Evolutionary conservation across 2,888 invertebrate genomes (phyloP), one percentile per base, ranked within the genome.

Genomic region (Drosophila putrida): DNA sequence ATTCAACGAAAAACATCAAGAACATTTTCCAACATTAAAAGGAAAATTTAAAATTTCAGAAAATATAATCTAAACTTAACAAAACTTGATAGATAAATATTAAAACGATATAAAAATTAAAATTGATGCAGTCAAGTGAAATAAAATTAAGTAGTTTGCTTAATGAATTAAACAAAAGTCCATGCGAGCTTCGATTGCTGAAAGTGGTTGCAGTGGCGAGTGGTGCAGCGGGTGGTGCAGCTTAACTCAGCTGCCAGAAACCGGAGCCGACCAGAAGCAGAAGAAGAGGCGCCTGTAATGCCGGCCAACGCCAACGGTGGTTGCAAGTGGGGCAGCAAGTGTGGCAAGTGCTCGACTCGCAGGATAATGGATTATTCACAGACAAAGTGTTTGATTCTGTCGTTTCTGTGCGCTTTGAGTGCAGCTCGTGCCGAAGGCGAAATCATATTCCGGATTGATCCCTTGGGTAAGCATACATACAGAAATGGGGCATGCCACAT

Each of bases 391-490:
- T 82, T 91, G 73, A 80, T 90, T 65, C 79, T 90, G 65, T 85
- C 54, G 25, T 75, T 90, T 68, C 82, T 92, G 64, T 88, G 83
- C 75, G 75, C 82, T 49, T 70, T 88, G 38, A 84, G 75, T 78
- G 82, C 80, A 64, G 81, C 78, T 58, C 74, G 76, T 61, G 89
- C 84, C 63, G 78, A 87, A 73, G 89, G 88, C 66, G 92, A 92
- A 88, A 79, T 91, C 59, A 91, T 92, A 61, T 89, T 91, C 73
- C 92, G 92, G 67, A 90, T 92, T 70, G 92, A 92, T 91, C 92
- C 92, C 50, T 55, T 92, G 87, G 92, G 92, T 92, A 92, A 91
- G 88, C 72, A 20, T 20, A 20, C 20, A 20, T n/a, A n/a, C n/a
- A n/a, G n/a, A 20, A 20, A 20, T 20, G 20, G 20, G 20, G 20